phyloP scores from a whole-genome alignment of 2,113 vertebrate genomes.

The Myiopsitta monachus region DNA sequence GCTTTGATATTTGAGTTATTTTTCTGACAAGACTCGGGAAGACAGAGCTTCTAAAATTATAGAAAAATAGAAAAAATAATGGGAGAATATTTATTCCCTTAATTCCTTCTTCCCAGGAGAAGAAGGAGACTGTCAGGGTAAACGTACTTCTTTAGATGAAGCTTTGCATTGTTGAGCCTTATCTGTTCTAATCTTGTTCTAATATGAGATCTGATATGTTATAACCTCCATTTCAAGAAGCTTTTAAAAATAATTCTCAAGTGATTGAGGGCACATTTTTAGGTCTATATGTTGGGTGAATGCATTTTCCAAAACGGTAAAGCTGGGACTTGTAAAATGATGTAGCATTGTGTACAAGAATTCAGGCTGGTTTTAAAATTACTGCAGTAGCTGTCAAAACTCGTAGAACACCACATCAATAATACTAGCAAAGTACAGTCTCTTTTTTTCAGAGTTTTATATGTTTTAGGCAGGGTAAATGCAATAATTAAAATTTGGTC shows the following conservation, averaged over 20 bases:
- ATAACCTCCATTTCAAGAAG: neutral
- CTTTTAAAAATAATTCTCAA: neutral
- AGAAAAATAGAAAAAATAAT: neutral
- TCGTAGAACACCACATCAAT: neutral
- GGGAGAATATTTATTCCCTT: too few relatives aligned
- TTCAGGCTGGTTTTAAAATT: neutral
- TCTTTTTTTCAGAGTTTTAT: neutral
- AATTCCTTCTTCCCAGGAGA: neutral
- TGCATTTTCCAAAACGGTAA: neutral
- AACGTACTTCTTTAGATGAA: neutral
- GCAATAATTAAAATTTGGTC: conserved; percentile 30
- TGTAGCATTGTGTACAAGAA: neutral
- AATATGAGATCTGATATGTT: neutral
- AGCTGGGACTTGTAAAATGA: neutral
- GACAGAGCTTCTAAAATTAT: neutral
- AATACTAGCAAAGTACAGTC: neutral
- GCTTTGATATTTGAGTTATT: neutral
- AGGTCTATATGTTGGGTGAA: neutral
- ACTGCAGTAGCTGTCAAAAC: neutral
- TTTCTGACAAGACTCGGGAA: neutral
- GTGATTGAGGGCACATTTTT: neutral
- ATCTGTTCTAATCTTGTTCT: neutral
- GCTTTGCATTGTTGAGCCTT: conserved; percentile 31
- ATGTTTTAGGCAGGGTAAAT: neutral
- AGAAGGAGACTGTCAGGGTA: neutral